Base-by-base conservation (phyloP, 2,888 invertebrate species). In the Agriopis aurantiaria region DNA sequence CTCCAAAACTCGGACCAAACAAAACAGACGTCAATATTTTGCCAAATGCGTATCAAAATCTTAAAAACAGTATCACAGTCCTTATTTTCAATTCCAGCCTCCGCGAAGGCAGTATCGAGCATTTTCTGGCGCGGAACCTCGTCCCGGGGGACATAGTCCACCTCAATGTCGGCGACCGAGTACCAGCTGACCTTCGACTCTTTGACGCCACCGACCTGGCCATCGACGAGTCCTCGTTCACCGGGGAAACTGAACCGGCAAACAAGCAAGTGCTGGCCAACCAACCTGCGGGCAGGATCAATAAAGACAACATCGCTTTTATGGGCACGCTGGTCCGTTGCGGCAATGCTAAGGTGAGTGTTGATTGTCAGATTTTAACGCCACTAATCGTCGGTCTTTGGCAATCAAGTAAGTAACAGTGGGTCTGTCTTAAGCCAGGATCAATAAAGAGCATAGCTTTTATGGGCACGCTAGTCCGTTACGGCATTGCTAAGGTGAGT, bases 161-260 rank as follows among this genome's bases (percentile, higher is more conserved):
- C 81, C 94, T 99, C 63, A 97, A 97, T 90, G 97, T 99, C 49
- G 99, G 99, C 11, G 99, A 99, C 91, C 95, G 99, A 65, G 98
- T 99, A 55, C 99, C 99, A 8, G 99, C 99, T 0, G 99, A 99
- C 94, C 93, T 99, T 48, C 95, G 99, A 48, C 95, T 99, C n/a
- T 97, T 97, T 88, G 99, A 99, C 88, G 96, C 98, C 0, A 96
- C 97, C 12, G 99, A 99, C 91, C 95, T 99, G 75, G 97, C 98
- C 5, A 97, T 99, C 59, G 99, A 99, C 90, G 99, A 99, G 93
- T 99, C 99, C 63, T 99, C 99, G 77, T 99, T 99, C 89, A 99
- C 99, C 0, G 99, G 99, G 0, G 99, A 99, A 93, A 99, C 99
- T 0, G 98, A 99, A 86, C 99, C 99, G 14, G 97, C 98, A 0